phyloP scores from a whole-genome alignment of 2,888 invertebrate genomes.

The Hirtodrosophila duncani region DNA sequence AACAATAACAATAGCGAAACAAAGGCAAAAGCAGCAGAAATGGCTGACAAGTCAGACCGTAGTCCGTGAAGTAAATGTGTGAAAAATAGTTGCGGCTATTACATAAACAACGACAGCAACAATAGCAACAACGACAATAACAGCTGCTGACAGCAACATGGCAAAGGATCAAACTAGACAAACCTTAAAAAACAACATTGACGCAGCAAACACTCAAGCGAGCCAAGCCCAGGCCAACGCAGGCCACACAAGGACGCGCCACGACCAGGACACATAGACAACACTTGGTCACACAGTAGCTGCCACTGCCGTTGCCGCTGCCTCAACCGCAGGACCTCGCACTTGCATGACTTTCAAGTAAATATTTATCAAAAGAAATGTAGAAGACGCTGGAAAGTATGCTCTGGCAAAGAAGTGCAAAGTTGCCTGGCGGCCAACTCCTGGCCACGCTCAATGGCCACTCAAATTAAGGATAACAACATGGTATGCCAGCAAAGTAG shows the following conservation, averaged over 20 bases:
- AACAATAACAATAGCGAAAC: conserved; percentile 8
- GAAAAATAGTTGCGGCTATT: conserved; percentile 50
- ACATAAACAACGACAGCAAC: conserved; percentile 36
- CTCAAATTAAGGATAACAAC: conserved; percentile 72
- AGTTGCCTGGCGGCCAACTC: conserved; percentile 26
- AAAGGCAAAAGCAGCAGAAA: conserved; percentile 25
- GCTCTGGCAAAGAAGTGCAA: conserved; percentile 14
- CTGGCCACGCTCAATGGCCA: conserved; percentile 58
- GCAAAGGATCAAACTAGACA: conserved; percentile 26
- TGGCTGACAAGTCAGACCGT: conserved; percentile 17
- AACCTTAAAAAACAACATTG: conserved; percentile 12
- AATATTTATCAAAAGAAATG: conserved; percentile 57
- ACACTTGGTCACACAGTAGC: conserved; percentile 19
- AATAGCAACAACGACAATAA: conserved; percentile 23
- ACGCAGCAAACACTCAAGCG: conserved; percentile 5
- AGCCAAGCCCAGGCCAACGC: conserved; percentile 22
- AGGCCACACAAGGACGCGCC: conserved; percentile 18
- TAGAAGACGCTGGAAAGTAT: conserved; percentile 26
- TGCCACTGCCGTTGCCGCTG: too few relatives aligned
- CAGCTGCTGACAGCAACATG: conserved; percentile 56
- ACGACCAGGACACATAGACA: conserved; percentile 3
- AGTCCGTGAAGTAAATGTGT: conserved; percentile 45
- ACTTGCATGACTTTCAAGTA: conserved; percentile 56
- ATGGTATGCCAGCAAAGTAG: conserved; percentile 54
- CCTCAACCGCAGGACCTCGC: conserved; percentile 7